These are phyloP conservation scores for Uropsilus gracilis DNA, from an alignment of 2,113 vertebrate species.

Conservation along the genomic window DNA sequence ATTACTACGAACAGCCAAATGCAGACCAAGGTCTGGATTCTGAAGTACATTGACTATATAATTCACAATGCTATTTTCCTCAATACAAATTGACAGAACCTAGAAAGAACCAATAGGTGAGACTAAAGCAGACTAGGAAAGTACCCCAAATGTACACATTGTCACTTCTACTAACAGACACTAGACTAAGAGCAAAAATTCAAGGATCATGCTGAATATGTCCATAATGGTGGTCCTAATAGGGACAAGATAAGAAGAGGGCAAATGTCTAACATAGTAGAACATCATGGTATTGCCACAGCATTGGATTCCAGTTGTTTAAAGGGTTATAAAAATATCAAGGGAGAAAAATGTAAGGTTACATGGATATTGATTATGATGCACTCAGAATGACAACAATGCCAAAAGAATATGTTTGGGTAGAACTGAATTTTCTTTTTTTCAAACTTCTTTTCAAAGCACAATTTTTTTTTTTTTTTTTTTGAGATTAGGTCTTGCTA, in stretches of 20 bases:
- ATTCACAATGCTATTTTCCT: slow-evolving; percentile 97
- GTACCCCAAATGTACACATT: rapidly evolving
- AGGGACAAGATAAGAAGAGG: not conserved
- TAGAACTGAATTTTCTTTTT: not conserved
- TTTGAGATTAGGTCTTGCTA: too few species aligned
- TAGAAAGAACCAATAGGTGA: slow-evolving; percentile 68
- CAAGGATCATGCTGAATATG: not conserved
- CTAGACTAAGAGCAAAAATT: not conserved
- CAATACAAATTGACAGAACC: slow-evolving; percentile 96
- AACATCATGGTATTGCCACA: not conserved
- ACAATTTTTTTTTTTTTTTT: too few species aligned
- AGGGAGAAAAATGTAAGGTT: not conserved
- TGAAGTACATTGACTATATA: slow-evolving; percentile 93
- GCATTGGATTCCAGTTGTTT: not conserved
- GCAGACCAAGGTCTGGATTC: slow-evolving; percentile 93
- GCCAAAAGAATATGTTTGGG: not conserved
- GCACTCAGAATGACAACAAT: not conserved
- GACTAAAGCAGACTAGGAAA: not conserved
- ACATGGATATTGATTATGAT: not conserved
- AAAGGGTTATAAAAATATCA: not conserved
- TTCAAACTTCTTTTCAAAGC: not conserved
- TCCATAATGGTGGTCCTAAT: not conserved
- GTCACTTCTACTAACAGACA: not conserved
- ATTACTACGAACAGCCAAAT: slow-evolving; percentile 93
- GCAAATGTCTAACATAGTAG: not conserved